phyloP scores from a whole-genome alignment of 2,113 vertebrate genomes.

The Pygoscelis antarcticus region DNA sequence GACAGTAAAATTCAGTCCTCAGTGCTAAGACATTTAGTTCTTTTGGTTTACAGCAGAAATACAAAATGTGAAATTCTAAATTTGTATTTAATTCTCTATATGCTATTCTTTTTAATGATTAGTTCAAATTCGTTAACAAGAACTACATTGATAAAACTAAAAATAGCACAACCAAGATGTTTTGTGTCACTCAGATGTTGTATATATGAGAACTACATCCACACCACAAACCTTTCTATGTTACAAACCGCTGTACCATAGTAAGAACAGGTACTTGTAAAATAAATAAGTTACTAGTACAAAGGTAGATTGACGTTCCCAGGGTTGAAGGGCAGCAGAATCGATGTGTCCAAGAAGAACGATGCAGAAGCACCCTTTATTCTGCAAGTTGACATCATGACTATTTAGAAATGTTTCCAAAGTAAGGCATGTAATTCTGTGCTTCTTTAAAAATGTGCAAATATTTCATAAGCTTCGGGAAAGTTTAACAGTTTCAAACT shows the following conservation, averaged over 20 bases:
- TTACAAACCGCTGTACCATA: background rate
- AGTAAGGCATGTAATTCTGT: background rate
- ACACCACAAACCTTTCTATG: background rate
- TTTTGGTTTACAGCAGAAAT: background rate
- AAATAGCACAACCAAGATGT: background rate
- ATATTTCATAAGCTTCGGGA: accelerated
- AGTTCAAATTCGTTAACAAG: background rate
- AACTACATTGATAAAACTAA: background rate
- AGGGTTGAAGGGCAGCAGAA: background rate
- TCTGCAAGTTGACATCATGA: background rate
- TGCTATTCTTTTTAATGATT: background rate
- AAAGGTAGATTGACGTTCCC: background rate
- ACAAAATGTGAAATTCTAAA: background rate
- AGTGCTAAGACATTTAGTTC: background rate
- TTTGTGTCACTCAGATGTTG: background rate
- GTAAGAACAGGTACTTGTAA: background rate
- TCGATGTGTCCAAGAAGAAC: background rate
- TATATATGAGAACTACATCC: accelerated
- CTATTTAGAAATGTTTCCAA: background rate
- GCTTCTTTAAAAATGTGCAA: background rate
- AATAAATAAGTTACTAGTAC: background rate
- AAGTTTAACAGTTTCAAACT: background rate
- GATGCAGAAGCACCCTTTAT: background rate
- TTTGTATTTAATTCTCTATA: background rate
- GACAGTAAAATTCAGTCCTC: background rate